Conservation (phyloP, 1,140 invertebrate genomes). For the Tigriopus japonicus region DNA sequence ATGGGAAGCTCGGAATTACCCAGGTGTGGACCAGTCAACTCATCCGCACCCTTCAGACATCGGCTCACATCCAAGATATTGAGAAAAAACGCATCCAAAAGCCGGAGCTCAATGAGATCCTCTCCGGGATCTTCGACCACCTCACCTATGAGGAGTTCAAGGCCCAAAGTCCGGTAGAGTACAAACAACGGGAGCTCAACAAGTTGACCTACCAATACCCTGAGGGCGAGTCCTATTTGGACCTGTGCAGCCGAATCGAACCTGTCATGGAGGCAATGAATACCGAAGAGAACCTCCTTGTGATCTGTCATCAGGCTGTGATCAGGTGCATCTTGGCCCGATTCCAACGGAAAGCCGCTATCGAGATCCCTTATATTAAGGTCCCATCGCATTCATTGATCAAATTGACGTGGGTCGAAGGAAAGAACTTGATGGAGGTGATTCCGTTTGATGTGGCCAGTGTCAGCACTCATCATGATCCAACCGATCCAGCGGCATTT, state of each 20-base stretch:
- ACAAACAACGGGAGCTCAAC: conserved; percentile 80
- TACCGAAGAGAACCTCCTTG: conserved; percentile 89
- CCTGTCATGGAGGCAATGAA: conserved; percentile 98
- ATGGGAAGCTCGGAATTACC: conserved; percentile 35
- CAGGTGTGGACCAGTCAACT: conserved; percentile 97
- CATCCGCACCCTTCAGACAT: conserved; percentile 86
- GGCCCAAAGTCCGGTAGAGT: conserved; percentile 83
- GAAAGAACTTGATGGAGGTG: conserved; percentile 83
- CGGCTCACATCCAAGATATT: conserved; percentile 40
- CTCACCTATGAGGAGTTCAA: conserved; percentile 98
- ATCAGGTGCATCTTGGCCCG: conserved; percentile 74
- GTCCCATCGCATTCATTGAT: conserved; percentile 88
- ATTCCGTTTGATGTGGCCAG: conserved; percentile 70
- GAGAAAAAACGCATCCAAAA: too few species aligned
- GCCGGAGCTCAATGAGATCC: conserved; percentile 73
- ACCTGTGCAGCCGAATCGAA: conserved; percentile 85
- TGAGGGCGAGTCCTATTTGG: conserved; percentile 90
- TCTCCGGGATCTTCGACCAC: conserved; percentile 97
- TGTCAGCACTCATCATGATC: conserved; percentile 66
- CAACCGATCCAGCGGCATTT: too few species aligned
- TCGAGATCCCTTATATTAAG: conserved; percentile 32
- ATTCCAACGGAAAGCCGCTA: conserved; percentile 85
- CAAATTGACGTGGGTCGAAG: conserved; percentile 91
- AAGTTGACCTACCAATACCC: conserved; percentile 98
- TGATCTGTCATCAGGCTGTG: conserved; percentile 95